Base-by-base conservation (phyloP, 2,113 vertebrate genomes). In the Sylvicapra grimmia region DNA sequence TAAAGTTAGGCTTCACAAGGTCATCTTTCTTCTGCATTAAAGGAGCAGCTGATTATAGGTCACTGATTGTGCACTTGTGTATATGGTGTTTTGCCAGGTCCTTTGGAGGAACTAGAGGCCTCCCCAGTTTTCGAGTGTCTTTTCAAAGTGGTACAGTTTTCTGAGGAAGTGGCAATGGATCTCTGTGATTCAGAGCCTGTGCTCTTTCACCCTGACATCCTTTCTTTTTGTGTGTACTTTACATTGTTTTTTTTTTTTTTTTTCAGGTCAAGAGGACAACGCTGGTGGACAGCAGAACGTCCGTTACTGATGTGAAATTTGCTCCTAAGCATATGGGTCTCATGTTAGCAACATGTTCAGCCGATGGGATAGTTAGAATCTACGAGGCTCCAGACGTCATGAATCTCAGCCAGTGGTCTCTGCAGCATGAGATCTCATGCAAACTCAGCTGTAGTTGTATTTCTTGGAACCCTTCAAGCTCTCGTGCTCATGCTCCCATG, bases 391-490 rank as follows among this genome's bases (percentile, higher is more conserved):
- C 99, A 6, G 99, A 99, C 83, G 99, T 99, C 95, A 99, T 99
- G 99, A 99, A 99, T 98, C 99, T 99, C 88, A 99, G 99, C 97
- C 99, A 99, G 98, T 99, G 99, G 99, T 99, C 99, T 16, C 98
- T 99, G 88, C 99, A 99, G 98, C 99, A 99, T 47, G 99, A 99
- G 98, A 99, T 99, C 97, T 99, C 99, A 0, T 99, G 99, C 98
- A 99, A 99, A 86, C 99, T 99, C 93, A 99, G 99, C 98, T 99
- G 99, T 97, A 99, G 99, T 97, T 99, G 99, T 97, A 99, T 99
- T 98, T 99, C 99, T 44, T 99, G 99, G 99, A 99, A 99, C 97
- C 99, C 99, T 87, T 99, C 99, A 97, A 99, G 99, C n/a, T n/a
- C n/a, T n/a, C n/a, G n/a, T n/a, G n/a, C n/a, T n/a, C n/a, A n/a